Conservation (phyloP, 2,888 invertebrate genomes). For the Cybosia mesomella region DNA sequence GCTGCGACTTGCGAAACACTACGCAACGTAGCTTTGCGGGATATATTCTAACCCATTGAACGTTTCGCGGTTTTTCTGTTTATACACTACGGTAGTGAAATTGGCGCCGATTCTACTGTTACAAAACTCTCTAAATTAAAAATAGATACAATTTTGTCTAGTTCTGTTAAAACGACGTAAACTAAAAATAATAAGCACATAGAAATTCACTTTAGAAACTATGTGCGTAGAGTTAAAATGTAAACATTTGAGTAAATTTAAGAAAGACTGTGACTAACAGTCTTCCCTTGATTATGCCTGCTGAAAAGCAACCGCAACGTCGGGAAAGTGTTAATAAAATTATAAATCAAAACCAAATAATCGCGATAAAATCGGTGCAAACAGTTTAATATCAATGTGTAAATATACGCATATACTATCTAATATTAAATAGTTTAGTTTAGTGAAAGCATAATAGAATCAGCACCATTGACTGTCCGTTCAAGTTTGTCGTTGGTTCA, state of each 20-base stretch:
- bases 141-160: too few species aligned
- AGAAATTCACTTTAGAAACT: too few species aligned
- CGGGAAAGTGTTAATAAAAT: background rate
- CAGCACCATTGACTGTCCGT: background rate
- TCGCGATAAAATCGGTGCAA: too few species aligned
- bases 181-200: too few species aligned
- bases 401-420: background rate
- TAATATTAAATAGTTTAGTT: background rate
- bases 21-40: slow-evolving; percentile 51
- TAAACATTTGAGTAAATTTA: too few species aligned
- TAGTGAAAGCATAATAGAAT: background rate
- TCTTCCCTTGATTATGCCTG: too few species aligned
- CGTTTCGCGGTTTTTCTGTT: slow-evolving; percentile 32
- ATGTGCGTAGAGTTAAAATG: too few species aligned
- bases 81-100: background rate
- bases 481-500: background rate
- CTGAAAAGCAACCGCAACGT: background rate
- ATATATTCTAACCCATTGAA: slow-evolving; percentile 41
- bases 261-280: too few species aligned
- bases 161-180: too few species aligned
- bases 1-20: slow-evolving; percentile 45
- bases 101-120: background rate
- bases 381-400: background rate
- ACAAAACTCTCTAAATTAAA: too few species aligned
- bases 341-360: background rate